Evolutionary conservation across 2,113 vertebrate genomes (phyloP), one percentile per base, ranked within the genome.

Genomic region (Chloropsis hardwickii): DNA sequence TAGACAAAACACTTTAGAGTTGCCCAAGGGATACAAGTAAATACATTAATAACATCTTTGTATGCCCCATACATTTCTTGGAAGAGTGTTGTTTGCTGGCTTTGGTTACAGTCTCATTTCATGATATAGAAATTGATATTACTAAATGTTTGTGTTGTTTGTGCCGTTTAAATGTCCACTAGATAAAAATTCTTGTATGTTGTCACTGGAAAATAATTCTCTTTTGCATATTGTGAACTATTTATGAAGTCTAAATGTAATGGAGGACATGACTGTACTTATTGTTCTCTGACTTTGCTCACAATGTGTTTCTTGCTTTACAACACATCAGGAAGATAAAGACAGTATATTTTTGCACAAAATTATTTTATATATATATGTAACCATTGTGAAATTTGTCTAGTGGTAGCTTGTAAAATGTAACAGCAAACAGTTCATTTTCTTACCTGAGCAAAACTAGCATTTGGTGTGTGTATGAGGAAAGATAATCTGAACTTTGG

Each of bases 91-190:
- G 23, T 85, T 28, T 66, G 72, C 72, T 70, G 53, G 19, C 57
- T 94, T 83, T 86, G 50, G 65, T 62, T 88, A 86, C 56, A 2
- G 69, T 84, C 82, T 96, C 61, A 76, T 92, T 93, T 94, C 6
- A 60, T 53, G 18, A 73, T 57, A 44, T 25, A 76, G 60, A 83
- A 81, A 88, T 33, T 40, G 13, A 66, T 94, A 91, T 81, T 88
- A 87, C 45, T 74, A 90, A 79, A 69, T 42, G 25, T 58, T 95
- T 92, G 14, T 81, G 40, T 37, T 44, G 51, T 72, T 94, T 83
- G 11, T 81, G 13, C 14, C n/a, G 71, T 69, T 83, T 28, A 73
- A 76, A 83, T 95, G 85, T 87, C 50, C 80, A 31, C 12, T 47
- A 86, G 67, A 74, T 86, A 66, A 84, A 82, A 66, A 70, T 28